These are phyloP conservation scores for Hylaeus anthracinus DNA, from an alignment of 1,140 invertebrate species.

Conservation along the genomic window DNA sequence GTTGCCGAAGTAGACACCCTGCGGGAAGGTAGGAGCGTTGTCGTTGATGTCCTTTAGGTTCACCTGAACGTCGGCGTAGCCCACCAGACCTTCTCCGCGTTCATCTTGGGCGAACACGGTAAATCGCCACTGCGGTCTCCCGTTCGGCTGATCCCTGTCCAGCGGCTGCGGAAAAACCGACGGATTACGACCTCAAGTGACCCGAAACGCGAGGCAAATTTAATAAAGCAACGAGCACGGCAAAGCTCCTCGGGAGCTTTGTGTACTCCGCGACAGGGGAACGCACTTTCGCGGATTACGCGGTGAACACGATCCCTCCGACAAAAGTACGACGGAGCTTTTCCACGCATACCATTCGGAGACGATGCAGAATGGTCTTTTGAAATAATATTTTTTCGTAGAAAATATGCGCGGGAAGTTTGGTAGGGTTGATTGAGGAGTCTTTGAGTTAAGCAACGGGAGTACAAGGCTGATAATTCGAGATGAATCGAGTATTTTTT, in stretches of 20 bases:
- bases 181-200: neutral
- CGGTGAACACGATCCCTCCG: neutral
- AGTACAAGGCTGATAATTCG: too few species aligned
- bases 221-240: conserved; percentile 10
- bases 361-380: too few species aligned
- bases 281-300: neutral
- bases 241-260: neutral
- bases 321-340: too few species aligned
- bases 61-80: conserved; percentile 99
- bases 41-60: conserved; percentile 99
- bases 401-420: too few species aligned
- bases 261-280: too few species aligned
- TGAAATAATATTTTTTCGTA: too few species aligned
- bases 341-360: too few species aligned
- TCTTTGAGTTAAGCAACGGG: too few species aligned
- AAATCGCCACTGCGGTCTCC: conserved; percentile 97
- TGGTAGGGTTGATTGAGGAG: too few species aligned
- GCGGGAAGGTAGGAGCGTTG: conserved; percentile 97
- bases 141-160: conserved; percentile 98
- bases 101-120: conserved; percentile 99
- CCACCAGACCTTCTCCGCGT: conserved; percentile 96
- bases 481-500: too few species aligned
- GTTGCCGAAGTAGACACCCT: conserved; percentile 96
- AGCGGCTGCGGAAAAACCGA: conserved; percentile 86
- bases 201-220: conserved; percentile 2